These are phyloP conservation scores for Gymnoscopelus braueri DNA, from an alignment of 2,797 vertebrate genomes.

Conservation along the genomic window DNA sequence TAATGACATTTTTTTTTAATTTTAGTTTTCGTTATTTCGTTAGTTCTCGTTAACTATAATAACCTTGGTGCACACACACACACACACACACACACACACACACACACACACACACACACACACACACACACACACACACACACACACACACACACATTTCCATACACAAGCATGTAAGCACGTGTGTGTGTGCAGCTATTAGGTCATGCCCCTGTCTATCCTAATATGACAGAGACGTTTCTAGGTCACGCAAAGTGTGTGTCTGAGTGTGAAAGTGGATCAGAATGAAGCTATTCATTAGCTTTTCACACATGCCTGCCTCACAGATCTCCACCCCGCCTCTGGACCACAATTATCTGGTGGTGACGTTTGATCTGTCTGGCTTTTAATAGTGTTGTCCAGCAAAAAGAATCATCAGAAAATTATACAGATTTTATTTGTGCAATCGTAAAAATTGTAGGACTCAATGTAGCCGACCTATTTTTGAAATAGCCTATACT, in stretches of 20 bases:
- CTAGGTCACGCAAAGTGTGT: slow-evolving; percentile 7
- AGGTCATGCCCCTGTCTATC: slow-evolving; percentile 4
- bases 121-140: background rate
- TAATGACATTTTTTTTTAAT: too few relatives aligned
- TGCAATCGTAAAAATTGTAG: too few relatives aligned
- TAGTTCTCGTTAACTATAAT: too few relatives aligned
- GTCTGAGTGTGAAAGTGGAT: slow-evolving; percentile 4
- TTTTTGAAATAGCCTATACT: too few relatives aligned
- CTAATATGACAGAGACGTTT: slow-evolving; percentile 19
- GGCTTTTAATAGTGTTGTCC: background rate
- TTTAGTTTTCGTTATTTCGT: too few relatives aligned
- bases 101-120: background rate
- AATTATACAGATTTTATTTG: background rate
- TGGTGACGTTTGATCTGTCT: slow-evolving; percentile 10
- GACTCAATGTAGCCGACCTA: too few relatives aligned
- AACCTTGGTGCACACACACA: too few relatives aligned
- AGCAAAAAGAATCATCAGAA: background rate
- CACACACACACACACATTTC: background rate
- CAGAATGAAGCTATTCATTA: slow-evolving; percentile 38
- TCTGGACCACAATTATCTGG: background rate
- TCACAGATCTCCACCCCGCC: slow-evolving; percentile 29
- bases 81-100: background rate
- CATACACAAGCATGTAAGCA: too few relatives aligned
- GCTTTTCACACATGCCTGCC: slow-evolving; percentile 35
- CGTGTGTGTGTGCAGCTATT: background rate